Conservation (phyloP, 2,888 invertebrate species). For the Melikaiella ostensackeni region DNA sequence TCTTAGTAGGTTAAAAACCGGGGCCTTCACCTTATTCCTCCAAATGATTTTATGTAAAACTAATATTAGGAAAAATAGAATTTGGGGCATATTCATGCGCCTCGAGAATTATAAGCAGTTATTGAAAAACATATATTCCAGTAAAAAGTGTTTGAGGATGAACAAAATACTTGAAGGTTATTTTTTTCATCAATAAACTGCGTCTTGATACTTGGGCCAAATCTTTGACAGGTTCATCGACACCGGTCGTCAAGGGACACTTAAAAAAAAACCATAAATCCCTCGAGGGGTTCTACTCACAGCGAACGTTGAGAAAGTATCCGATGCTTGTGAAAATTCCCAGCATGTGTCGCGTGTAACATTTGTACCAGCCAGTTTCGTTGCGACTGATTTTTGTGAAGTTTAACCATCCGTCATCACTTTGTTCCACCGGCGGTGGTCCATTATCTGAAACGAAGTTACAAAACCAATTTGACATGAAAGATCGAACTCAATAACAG, state of each 20-base stretch:
- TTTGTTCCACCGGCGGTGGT: constrained; percentile 81
- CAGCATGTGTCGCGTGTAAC: constrained; percentile 89
- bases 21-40: too few species aligned
- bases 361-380: constrained; percentile 96
- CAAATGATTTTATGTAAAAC: too few species aligned
- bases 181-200: constrained; percentile 2
- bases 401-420: constrained; percentile 89
- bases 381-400: constrained; percentile 88
- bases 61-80: too few species aligned
- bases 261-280: constrained; percentile 46
- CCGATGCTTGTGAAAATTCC: constrained; percentile 93
- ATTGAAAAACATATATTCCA: background rate
- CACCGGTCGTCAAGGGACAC: constrained; percentile 40
- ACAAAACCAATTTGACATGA: constrained; percentile 21
- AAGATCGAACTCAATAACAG: background rate
- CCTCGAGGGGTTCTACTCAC: constrained; percentile 81
- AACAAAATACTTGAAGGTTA: background rate
- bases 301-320: constrained; percentile 92
- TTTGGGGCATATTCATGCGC: too few species aligned
- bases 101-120: background rate
- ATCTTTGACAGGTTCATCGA: constrained; percentile 46
- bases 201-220: constrained; percentile 7
- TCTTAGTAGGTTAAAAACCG: too few species aligned
- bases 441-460: constrained; percentile 73
- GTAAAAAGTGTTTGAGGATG: background rate